Conservation (phyloP, 2,113 vertebrate species). For the Mus musculus region DNA sequence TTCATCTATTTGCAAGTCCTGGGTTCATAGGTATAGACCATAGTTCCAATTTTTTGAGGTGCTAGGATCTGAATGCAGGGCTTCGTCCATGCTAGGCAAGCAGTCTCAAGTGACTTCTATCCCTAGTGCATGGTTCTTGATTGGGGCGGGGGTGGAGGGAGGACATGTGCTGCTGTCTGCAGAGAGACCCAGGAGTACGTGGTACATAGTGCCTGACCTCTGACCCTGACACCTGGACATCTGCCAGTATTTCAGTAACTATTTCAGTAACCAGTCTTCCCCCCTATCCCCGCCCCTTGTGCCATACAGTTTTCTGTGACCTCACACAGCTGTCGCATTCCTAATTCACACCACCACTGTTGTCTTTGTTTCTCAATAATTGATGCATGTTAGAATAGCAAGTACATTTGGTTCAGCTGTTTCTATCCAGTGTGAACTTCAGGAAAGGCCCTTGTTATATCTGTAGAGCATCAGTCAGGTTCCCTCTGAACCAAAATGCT, state of each 20-base stretch:
- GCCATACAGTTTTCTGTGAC: fast-evolving
- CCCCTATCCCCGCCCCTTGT: no score
- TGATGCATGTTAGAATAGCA: background rate
- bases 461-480: fast-evolving
- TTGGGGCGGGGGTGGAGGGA: background rate
- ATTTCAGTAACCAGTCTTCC: background rate
- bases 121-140: background rate
- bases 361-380: background rate
- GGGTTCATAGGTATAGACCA: background rate
- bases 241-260: background rate
- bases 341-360: no score
- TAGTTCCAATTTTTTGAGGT: background rate
- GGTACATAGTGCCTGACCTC: background rate
- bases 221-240: fast-evolving
- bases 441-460: background rate
- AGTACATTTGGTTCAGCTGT: background rate
- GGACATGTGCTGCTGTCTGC: fast-evolving
- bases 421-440: background rate
- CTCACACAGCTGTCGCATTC: background rate
- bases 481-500: background rate
- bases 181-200: background rate
- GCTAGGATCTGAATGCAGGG: background rate
- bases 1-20: background rate
- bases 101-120: background rate
- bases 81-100: background rate